Conservation (phyloP, 1,140 invertebrate species). For the Heliconius nattereri region DNA sequence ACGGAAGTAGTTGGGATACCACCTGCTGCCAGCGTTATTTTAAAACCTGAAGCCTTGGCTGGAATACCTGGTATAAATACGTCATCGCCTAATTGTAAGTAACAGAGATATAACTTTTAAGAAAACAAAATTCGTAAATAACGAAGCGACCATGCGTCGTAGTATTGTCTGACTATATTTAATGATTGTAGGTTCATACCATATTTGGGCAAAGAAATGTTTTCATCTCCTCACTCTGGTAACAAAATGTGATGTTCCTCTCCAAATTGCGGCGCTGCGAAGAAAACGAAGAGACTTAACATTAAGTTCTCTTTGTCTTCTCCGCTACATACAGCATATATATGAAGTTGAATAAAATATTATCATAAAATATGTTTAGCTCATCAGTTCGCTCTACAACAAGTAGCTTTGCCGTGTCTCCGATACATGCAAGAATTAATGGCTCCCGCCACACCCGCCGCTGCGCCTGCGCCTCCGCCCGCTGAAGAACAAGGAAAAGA, state of each 20-base stretch:
- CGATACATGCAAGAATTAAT: conserved; percentile 79
- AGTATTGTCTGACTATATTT: too few relatives aligned
- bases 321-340: too few relatives aligned
- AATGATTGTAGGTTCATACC: too few relatives aligned
- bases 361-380: conserved; percentile 46
- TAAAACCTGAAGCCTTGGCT: conserved; percentile 64
- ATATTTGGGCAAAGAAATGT: too few relatives aligned
- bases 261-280: too few relatives aligned
- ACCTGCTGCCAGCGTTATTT: conserved; percentile 63
- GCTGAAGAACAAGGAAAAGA: conserved; percentile 60
- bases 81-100: conserved; percentile 73
- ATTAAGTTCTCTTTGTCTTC: too few relatives aligned
- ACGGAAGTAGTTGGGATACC: conserved; percentile 74
- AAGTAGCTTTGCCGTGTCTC: conserved; percentile 77
- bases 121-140: too few relatives aligned
- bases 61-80: conserved; percentile 71
- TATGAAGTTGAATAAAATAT: background rate
- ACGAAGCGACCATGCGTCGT: too few relatives aligned
- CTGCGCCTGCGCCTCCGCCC: conserved; percentile 40
- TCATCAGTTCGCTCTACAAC: conserved; percentile 77
- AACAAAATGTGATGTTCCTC: too few relatives aligned
- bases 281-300: too few relatives aligned
- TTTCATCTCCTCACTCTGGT: too few relatives aligned
- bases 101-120: background rate
- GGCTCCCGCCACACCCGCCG: conserved; percentile 54